Percentiles rank a stretch among this genome's conserved stretches.
Conservation (phyloP, 92 coral and sea anemone genomes). For the Micromussa lordhowensis region DNA sequence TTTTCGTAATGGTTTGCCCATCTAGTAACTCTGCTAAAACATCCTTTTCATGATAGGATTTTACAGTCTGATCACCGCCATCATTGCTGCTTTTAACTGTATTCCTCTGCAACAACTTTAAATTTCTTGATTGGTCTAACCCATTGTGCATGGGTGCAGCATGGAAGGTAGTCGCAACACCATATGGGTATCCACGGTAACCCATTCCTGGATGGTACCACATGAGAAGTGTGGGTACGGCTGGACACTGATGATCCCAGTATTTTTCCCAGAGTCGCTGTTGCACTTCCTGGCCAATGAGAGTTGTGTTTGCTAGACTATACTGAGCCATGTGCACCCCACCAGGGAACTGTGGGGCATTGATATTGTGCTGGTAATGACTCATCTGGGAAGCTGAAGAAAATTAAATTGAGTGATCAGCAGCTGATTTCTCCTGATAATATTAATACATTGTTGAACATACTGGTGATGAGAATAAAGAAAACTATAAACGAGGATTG, state of each 20-base stretch:
- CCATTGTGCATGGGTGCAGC: background rate
- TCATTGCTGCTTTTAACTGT: background rate
- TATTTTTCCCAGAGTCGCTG: constrained; percentile 44
- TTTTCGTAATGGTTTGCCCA: background rate
- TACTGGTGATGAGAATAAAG: background rate
- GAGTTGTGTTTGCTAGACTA: constrained; percentile 49
- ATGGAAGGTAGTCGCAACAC: background rate
- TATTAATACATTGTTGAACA: background rate
- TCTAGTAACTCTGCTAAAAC: background rate
- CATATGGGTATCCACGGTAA: constrained; percentile 11
- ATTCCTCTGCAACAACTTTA: background rate
- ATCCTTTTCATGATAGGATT: background rate
- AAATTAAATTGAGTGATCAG: background rate
- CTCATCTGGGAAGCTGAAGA: constrained; percentile 27
- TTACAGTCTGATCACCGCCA: background rate
- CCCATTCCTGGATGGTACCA: constrained; percentile 22
- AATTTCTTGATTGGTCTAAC: background rate
- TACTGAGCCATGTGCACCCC: constrained; percentile 37
- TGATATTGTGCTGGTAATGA: constrained; percentile 35
- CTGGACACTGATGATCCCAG: constrained; percentile 20
- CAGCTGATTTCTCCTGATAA: background rate
- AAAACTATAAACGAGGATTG: background rate
- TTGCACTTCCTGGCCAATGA: constrained; percentile 42
- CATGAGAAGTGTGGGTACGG: background rate
- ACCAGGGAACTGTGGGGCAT: constrained; percentile 36